These are phyloP conservation scores for Lamellibrachia columna DNA, from an alignment of 2,888 invertebrate species.

Conservation along the genomic window DNA sequence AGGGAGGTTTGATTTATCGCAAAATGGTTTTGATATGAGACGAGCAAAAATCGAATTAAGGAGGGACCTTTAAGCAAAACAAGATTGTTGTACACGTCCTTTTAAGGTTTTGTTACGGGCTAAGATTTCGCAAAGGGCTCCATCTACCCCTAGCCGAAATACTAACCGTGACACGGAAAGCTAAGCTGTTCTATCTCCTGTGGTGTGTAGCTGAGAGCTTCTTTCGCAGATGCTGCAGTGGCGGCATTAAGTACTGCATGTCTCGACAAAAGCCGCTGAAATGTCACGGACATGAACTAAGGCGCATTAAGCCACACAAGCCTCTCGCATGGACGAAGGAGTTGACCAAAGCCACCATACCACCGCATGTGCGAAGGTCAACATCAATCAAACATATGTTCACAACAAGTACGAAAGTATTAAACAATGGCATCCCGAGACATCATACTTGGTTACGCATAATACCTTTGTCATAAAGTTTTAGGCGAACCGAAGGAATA, in stretches of 20 bases:
- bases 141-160: not conserved
- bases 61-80: not conserved
- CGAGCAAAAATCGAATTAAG: too few species aligned
- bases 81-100: not conserved
- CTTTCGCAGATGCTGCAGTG: not conserved
- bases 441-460: not conserved
- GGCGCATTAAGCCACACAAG: not conserved
- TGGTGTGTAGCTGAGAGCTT: not conserved
- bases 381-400: not conserved
- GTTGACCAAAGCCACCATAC: not conserved
- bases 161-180: not conserved
- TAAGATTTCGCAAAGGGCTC: not conserved
- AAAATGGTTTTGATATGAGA: too few species aligned
- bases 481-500: not conserved
- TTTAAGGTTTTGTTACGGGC: not conserved
- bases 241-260: not conserved
- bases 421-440: not conserved
- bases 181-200: not conserved
- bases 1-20: too few species aligned
- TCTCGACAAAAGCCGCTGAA: not conserved
- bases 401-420: not conserved
- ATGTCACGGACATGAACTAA: conserved; percentile 3
- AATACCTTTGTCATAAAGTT: not conserved
- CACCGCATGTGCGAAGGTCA: not conserved
- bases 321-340: not conserved